Percentiles rank a stretch among this genome's conserved stretches.
Conservation (phyloP, 2,888 invertebrate genomes). For the Cosmopolites sordidus region DNA sequence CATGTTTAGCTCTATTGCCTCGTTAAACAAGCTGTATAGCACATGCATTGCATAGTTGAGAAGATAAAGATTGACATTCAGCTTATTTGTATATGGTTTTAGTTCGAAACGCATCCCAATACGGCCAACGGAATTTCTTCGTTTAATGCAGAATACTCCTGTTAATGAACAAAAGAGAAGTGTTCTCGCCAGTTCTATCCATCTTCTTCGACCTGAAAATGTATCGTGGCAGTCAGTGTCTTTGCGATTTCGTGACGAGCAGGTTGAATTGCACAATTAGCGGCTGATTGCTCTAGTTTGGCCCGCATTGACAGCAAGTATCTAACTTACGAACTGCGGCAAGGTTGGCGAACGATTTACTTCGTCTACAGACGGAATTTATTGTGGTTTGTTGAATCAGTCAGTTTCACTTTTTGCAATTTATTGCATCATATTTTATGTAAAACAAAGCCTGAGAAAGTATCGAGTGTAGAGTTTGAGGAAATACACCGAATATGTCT, state of each 20-base stretch:
- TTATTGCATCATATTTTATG: not conserved
- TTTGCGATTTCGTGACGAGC: constrained; percentile 33
- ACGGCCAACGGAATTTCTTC: not conserved
- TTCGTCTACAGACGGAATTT: not conserved
- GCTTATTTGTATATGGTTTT: constrained; percentile 1
- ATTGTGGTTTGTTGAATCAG: not conserved
- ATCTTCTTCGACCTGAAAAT: not conserved
- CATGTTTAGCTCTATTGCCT: too few relatives aligned
- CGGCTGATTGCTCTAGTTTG: constrained; percentile 35
- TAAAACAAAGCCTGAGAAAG: constrained; percentile 1
- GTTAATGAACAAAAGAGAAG: too few relatives aligned
- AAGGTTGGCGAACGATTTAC: not conserved
- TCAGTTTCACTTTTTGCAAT: not conserved
- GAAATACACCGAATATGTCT: too few relatives aligned
- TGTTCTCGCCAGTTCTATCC: not conserved
- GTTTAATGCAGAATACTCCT: too few relatives aligned
- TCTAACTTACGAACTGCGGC: constrained; percentile 27
- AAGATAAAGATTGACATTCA: not conserved
- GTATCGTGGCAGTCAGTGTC: constrained; percentile 21
- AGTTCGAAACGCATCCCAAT: not conserved
- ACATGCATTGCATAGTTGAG: too few relatives aligned
- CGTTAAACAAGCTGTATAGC: too few relatives aligned
- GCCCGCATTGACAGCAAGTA: constrained; percentile 27
- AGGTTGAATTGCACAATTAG: constrained; percentile 37
- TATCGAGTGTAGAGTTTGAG: not conserved